phyloP scores from a whole-genome alignment of 1,140 invertebrate species.

The Drosophila nebulosa region DNA sequence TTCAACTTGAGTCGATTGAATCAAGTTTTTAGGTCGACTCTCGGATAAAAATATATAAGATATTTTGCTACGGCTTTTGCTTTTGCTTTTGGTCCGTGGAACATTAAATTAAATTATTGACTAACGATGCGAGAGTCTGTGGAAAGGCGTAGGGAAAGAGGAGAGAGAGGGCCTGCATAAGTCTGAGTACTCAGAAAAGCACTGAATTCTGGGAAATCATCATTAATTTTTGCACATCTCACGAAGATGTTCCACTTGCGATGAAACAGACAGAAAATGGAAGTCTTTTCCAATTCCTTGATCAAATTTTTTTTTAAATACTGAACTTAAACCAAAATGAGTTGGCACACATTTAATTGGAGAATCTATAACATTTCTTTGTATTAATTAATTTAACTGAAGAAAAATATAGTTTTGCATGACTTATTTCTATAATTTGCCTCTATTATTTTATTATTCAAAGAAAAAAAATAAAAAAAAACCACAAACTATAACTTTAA shows the following conservation, averaged over 20 bases:
- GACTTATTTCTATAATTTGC: not conserved
- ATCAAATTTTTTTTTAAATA: too few relatives aligned
- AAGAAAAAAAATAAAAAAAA: not conserved
- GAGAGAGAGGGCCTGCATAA: not conserved
- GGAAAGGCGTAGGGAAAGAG: not conserved
- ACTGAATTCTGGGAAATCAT: not conserved
- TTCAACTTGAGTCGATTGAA: too few relatives aligned
- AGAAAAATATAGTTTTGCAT: not conserved
- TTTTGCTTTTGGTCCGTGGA: not conserved
- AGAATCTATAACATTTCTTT: not conserved
- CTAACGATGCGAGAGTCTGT: too few relatives aligned
- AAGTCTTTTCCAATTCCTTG: too few relatives aligned
- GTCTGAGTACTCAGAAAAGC: too few relatives aligned
- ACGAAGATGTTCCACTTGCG: too few relatives aligned
- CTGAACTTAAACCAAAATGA: not conserved
- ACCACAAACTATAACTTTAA: too few relatives aligned
- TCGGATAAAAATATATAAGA: not conserved
- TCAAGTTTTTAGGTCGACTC: too few relatives aligned
- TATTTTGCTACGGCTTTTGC: not conserved
- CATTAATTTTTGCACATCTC: not conserved
- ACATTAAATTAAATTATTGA: constrained; percentile 32
- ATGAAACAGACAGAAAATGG: too few relatives aligned
- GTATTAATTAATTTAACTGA: not conserved
- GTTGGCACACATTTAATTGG: not conserved
- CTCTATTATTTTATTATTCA: not conserved